Evolutionary conservation across 2,888 invertebrate species (phyloP).

Genomic region (Meiosimyza platycephala): DNA sequence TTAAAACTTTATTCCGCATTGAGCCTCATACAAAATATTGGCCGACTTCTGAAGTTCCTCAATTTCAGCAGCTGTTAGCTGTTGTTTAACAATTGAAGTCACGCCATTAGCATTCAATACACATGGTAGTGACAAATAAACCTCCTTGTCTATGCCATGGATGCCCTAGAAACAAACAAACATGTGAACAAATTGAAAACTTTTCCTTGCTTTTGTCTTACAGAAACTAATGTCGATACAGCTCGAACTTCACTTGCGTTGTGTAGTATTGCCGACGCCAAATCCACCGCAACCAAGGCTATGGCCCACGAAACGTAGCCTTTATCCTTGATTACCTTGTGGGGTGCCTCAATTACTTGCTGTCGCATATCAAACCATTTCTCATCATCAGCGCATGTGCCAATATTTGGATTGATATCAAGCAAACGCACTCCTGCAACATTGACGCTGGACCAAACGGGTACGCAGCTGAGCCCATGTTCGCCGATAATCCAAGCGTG

Average conservation of each 20-base stretch:
- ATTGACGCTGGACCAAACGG: conserved; percentile 95
- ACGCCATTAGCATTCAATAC: conserved; percentile 80
- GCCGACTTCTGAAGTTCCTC: conserved; percentile 76
- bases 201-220: neutral
- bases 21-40: conserved; percentile 74
- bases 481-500: conserved; percentile 96
- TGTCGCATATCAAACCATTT: conserved; percentile 83
- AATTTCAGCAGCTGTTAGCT: conserved; percentile 74
- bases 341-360: conserved; percentile 86
- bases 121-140: conserved; percentile 87
- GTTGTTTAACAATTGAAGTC: conserved; percentile 78
- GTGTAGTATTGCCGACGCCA: no score
- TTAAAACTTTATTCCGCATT: conserved; percentile 67
- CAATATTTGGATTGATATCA: conserved; percentile 81
- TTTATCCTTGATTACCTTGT: conserved; percentile 87
- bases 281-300: no score
- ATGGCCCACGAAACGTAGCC: conserved; percentile 93
- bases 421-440: conserved; percentile 87
- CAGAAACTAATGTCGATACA: no score
- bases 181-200: neutral
- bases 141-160: conserved; percentile 83
- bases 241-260: no score
- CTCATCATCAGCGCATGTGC: conserved; percentile 79
- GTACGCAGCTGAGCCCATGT: conserved; percentile 91
- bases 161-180: conserved; percentile 72